These are phyloP conservation scores for Bucorvus abyssinicus DNA, from an alignment of 2,797 vertebrate genomes.

Conservation along the genomic window DNA sequence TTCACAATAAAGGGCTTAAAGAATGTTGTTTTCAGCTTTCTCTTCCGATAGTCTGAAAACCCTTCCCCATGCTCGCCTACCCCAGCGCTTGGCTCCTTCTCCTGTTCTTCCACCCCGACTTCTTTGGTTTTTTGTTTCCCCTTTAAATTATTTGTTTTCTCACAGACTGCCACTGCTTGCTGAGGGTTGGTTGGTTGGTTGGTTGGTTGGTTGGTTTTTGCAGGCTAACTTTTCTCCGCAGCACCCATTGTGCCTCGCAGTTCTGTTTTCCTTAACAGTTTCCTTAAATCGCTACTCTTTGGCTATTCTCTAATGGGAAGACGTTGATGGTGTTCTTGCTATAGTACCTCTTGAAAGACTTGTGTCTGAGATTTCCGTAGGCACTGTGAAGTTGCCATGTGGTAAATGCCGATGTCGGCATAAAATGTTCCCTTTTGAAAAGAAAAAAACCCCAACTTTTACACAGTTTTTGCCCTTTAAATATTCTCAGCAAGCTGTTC, in stretches of 20 bases:
- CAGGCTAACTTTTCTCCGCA: neutral
- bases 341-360: neutral
- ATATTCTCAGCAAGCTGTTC: neutral
- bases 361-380: neutral
- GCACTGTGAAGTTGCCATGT: neutral
- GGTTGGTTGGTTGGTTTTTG: neutral
- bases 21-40: neutral
- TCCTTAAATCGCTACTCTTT: neutral
- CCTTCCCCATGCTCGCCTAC: neutral
- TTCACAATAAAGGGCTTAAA: neutral
- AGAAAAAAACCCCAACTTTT: neutral
- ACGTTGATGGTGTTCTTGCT: neutral
- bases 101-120: neutral
- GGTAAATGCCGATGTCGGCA: neutral
- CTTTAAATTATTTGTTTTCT: neutral
- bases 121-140: neutral
- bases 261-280: neutral
- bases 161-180: neutral
- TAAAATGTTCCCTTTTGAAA: neutral
- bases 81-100: neutral
- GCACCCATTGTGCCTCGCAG: fast-evolving
- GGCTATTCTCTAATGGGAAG: neutral
- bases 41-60: neutral
- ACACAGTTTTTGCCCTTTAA: neutral
- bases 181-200: neutral